Evolutionary conservation across 2,888 invertebrate species (phyloP).

Genomic region (Caradrina kadenii): DNA sequence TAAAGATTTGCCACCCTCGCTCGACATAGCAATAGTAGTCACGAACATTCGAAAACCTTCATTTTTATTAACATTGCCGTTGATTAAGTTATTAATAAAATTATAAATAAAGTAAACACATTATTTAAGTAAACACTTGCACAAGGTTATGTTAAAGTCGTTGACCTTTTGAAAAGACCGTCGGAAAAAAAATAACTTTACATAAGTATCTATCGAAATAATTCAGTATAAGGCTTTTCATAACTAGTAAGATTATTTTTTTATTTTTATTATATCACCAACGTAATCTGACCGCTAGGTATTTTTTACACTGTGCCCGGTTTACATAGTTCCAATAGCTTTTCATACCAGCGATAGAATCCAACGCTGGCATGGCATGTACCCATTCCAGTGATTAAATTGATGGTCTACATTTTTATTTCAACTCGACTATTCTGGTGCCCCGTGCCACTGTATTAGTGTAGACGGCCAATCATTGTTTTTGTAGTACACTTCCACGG

Average conservation of each 20-base stretch:
- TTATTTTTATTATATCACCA: background rate
- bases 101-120: constrained; percentile 18
- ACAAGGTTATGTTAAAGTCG: constrained; percentile 27
- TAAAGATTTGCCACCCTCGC: constrained; percentile 31
- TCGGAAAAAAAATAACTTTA: background rate
- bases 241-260: background rate
- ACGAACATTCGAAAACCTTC: constrained; percentile 14
- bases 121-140: constrained; percentile 18
- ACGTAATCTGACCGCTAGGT: too few relatives aligned
- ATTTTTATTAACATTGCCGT: constrained; percentile 12
- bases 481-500: too few relatives aligned
- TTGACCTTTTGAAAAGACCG: constrained; percentile 13
- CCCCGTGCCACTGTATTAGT: too few relatives aligned
- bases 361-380: too few relatives aligned
- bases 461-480: too few relatives aligned
- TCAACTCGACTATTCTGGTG: too few relatives aligned
- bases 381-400: too few relatives aligned
- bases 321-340: too few relatives aligned
- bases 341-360: too few relatives aligned
- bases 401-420: too few relatives aligned
- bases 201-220: too few relatives aligned
- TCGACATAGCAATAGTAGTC: constrained; percentile 10
- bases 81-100: constrained; percentile 41
- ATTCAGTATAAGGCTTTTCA: background rate
- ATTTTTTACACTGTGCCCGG: too few relatives aligned